phyloP scores from a whole-genome alignment of 53 echinoderm and acorn worm genomes.

The Luidia sarsii region DNA sequence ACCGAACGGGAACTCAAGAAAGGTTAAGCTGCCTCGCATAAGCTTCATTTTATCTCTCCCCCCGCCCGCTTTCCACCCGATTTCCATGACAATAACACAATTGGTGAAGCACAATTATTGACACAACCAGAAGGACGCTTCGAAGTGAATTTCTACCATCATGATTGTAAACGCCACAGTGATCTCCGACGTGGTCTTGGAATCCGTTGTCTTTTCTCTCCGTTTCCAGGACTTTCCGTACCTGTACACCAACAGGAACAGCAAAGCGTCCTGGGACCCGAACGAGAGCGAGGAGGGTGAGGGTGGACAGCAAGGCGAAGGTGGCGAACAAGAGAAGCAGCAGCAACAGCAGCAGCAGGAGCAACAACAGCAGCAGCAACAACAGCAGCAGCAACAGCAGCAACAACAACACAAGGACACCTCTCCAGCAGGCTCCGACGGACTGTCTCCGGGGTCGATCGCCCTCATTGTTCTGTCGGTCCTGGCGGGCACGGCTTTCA shows the following conservation, averaged over 20 bases:
- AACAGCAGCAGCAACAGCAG: neutral
- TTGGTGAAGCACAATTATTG: no score
- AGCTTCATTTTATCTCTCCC: no score
- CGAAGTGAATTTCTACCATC: no score
- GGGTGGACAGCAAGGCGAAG: neutral
- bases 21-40: no score
- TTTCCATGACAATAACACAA: no score
- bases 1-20: no score
- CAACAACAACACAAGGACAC: neutral
- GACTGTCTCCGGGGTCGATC: constrained; percentile 1
- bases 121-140: no score
- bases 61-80: no score
- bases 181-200: no score
- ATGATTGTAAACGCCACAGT: no score
- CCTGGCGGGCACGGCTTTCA: neutral
- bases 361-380: neutral
- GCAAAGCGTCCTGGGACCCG: constrained; percentile 40
- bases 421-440: neutral
- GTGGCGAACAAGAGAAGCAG: neutral
- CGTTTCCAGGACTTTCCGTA: constrained; percentile 70
- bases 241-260: constrained; percentile 77
- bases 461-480: constrained; percentile 12
- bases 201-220: no score
- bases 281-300: neutral
- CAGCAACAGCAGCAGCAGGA: neutral